Evolutionary conservation across 37 sponge, comb jelly and placozoan genomes (phyloP).

Genomic region (Cliona cf. orientalis): DNA sequence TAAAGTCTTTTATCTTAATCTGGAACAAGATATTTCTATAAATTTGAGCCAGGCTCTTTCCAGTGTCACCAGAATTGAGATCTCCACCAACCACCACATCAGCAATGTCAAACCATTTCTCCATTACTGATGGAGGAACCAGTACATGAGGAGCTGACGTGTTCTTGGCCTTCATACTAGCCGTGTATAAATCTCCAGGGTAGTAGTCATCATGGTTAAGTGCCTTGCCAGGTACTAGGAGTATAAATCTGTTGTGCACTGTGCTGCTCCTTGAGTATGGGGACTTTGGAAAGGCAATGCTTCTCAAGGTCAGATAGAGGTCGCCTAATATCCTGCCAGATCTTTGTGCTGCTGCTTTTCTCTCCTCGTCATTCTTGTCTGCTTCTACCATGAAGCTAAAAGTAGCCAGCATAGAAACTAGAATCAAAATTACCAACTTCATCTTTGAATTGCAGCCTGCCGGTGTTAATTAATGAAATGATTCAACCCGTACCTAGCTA

Average conservation of each 20-base stretch:
- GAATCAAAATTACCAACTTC: too few species aligned
- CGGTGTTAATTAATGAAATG: too few species aligned
- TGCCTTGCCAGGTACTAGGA: constrained; percentile 43
- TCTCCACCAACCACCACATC: constrained; percentile 47
- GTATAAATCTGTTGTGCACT: constrained; percentile 9
- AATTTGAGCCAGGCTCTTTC: constrained; percentile 41
- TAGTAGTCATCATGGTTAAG: constrained; percentile 41
- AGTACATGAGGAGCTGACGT: not conserved
- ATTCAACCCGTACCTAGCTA: too few species aligned
- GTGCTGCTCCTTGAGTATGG: not conserved
- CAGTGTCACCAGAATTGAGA: constrained; percentile 29
- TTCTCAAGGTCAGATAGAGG: not conserved
- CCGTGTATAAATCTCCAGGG: constrained; percentile 48
- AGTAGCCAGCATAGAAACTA: too few species aligned
- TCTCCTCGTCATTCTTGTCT: too few species aligned
- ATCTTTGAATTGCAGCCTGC: too few species aligned
- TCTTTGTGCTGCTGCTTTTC: not conserved
- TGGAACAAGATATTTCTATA: constrained; percentile 28
- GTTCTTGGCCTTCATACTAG: not conserved
- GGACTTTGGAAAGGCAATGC: constrained; percentile 14
- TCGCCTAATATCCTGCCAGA: not conserved
- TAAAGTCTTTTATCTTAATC: constrained; percentile 25
- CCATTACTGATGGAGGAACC: constrained; percentile 52
- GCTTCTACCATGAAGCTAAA: too few species aligned
- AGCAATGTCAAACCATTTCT: constrained; percentile 48